A percentile compares a stretch with the other conserved stretches of the same genome.
Conservation (phyloP, 1,140 invertebrate genomes). For the Rhopalosiphum maidis region DNA sequence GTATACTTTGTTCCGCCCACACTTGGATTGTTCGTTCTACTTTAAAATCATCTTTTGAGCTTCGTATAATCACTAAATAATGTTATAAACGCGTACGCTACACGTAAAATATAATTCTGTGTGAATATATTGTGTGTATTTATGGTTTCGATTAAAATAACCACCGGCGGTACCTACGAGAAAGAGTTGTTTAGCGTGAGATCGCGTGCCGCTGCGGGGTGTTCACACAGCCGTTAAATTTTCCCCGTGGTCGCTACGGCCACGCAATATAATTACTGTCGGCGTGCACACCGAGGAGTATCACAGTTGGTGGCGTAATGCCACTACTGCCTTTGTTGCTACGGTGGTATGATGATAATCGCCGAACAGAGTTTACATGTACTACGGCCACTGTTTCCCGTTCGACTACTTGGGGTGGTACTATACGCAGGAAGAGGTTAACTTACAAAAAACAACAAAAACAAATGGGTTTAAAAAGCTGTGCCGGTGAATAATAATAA, state of each 20-base stretch:
- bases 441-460: neutral
- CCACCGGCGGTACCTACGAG: constrained; percentile 6
- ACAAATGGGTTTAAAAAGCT: neutral
- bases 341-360: constrained; percentile 19
- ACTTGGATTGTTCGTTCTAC: neutral
- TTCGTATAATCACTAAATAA: neutral
- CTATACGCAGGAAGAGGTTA: neutral
- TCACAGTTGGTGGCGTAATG: constrained; percentile 39
- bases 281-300: constrained; percentile 33
- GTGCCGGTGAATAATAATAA: neutral
- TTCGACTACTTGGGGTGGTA: neutral
- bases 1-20: neutral
- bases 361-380: neutral
- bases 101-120: neutral
- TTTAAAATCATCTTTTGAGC: constrained; percentile 1
- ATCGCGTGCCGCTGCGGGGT: constrained; percentile 44
- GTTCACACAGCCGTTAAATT: constrained; percentile 45
- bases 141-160: constrained; percentile 46
- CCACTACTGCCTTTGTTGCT: constrained; percentile 12
- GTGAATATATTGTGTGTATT: constrained; percentile 26
- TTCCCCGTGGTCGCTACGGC: constrained; percentile 28
- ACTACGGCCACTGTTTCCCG: neutral
- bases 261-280: constrained; percentile 40
- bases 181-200: constrained; percentile 32
- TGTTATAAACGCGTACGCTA: neutral